Evolutionary conservation across 2,797 vertebrate genomes (phyloP).

Genomic region (Smutsia temminckii): DNA sequence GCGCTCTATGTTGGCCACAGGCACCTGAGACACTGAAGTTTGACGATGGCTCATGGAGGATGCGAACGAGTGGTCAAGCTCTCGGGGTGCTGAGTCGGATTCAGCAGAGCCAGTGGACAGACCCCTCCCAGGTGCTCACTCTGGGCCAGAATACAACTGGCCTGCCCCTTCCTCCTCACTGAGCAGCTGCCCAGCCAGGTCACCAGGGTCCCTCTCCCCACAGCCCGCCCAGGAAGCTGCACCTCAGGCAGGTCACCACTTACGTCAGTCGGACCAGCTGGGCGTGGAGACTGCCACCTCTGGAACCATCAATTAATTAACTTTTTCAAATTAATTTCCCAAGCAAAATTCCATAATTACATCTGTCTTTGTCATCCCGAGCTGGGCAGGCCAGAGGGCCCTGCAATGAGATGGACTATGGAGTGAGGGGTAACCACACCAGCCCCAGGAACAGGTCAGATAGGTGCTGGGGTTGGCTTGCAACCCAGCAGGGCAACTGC

Average conservation of each 20-base stretch:
- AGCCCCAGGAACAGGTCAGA: background rate
- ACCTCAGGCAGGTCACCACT: conserved; percentile 52
- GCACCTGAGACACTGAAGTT: background rate
- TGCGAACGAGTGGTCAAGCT: background rate
- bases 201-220: background rate
- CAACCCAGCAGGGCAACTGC: background rate
- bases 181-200: background rate
- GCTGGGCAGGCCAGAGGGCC: conserved; percentile 45
- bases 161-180: background rate
- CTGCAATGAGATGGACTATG: background rate
- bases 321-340: conserved; percentile 79
- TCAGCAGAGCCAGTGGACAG: background rate
- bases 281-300: conserved; percentile 68
- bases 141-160: background rate
- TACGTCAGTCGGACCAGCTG: conserved; percentile 55
- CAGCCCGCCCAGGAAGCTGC: conserved; percentile 2
- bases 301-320: conserved; percentile 80
- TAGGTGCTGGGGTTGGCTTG: background rate
- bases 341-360: conserved; percentile 79
- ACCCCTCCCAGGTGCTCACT: background rate
- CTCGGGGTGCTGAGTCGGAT: background rate
- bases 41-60: background rate
- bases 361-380: conserved; percentile 63
- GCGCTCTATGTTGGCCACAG: background rate
- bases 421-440: background rate